Evolutionary conservation across 2,888 invertebrate species (phyloP), one percentile per base, ranked within the genome.

Genomic region (Macrosoma leucophasiata): DNA sequence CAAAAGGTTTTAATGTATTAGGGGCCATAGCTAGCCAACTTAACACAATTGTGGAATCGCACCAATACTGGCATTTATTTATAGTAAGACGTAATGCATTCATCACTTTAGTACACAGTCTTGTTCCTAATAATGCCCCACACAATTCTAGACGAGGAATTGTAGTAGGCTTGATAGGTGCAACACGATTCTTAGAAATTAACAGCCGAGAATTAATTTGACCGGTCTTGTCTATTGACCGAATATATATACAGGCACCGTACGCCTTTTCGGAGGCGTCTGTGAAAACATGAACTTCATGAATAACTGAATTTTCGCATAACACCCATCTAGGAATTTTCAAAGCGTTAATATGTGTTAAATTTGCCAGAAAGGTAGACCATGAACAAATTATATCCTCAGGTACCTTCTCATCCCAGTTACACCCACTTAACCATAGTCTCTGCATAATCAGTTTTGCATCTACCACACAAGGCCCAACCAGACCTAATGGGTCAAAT

Each of bases 361-460:
- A 12, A 11, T 11, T 7, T 3, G 11, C 22, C 22, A 22, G 11
- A 7, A 22, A 22, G 2, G 22, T 12, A 7, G 4, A 8, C 22
- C 22, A 22, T 22, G 12, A 7, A 12, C 12, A 12, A 5, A 10
- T 11, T 21, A 21, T 21, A 10, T 9, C 4, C 11, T 21, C 9
- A 10, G 21, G 21, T 4, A 21, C 21, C 21, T 21, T 9, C n/a
- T 30, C 27, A 18, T 38, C 36, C 40, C 40, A 40, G 11, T 25
- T 28, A 13, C 7, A 19, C 19, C 19, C 18, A 10, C 21, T 10
- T 28, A 27, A 9, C 44, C 47, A 48, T 6, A 44, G 18, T 11
- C 31, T 34, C 12, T 48, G 47, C 28, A 48, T 17, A 2, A 48
- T 15, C 5, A 48, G 33, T 30, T 48, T 45, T 5, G 38, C 33